Conservation (phyloP, 1,140 invertebrate genomes). For the Drosophila equinoxialis region DNA sequence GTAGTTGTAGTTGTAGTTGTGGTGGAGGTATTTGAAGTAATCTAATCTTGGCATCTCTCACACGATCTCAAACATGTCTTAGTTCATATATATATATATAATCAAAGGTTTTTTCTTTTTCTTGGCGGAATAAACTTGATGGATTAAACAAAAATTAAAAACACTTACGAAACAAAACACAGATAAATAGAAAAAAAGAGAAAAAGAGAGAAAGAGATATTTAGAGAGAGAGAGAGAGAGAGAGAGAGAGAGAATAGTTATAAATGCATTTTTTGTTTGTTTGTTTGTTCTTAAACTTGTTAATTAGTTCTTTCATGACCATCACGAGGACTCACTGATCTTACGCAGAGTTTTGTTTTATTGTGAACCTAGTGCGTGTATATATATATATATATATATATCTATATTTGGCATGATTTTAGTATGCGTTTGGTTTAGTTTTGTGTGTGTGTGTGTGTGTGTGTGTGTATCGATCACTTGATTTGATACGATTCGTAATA, state of each 20-base stretch:
- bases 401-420: constrained; percentile 34
- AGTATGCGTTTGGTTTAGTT: constrained; percentile 21
- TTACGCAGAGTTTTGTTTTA: constrained; percentile 22
- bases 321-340: constrained; percentile 54
- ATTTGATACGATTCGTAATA: background rate
- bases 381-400: constrained; percentile 27
- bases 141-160: constrained; percentile 34
- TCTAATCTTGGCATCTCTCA: constrained; percentile 69
- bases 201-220: constrained; percentile 72
- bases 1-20: constrained; percentile 46
- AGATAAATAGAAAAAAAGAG: constrained; percentile 51
- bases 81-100: constrained; percentile 16
- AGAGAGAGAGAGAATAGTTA: constrained; percentile 78
- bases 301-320: constrained; percentile 65
- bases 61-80: constrained; percentile 49
- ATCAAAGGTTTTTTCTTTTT: constrained; percentile 42
- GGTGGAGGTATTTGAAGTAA: constrained; percentile 58
- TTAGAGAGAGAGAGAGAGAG: constrained; percentile 53
- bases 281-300: constrained; percentile 26
- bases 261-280: constrained; percentile 63
- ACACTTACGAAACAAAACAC: constrained; percentile 63
- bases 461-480: constrained; percentile 37
- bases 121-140: constrained; percentile 70
- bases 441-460: constrained; percentile 18
- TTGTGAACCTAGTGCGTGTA: constrained; percentile 26